A percentile compares a stretch with the other conserved stretches of the same genome.
phyloP scores from a whole-genome alignment of 2,113 vertebrate genomes.

The Gasterosteus aculeatus region DNA sequence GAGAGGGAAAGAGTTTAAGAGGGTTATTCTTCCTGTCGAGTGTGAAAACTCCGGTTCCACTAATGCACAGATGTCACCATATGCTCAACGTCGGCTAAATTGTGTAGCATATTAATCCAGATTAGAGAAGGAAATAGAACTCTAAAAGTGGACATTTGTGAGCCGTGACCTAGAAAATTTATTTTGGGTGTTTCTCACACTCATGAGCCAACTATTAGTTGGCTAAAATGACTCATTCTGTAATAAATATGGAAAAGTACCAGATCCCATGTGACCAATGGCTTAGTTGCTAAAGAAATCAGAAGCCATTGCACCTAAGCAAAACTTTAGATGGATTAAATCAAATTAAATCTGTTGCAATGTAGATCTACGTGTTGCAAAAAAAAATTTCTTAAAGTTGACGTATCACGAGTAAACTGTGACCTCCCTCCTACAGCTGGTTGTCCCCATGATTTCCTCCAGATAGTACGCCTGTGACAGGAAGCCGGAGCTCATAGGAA shows the following conservation, averaged over 20 bases:
- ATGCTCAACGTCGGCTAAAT: constrained; percentile 24
- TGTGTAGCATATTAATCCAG: constrained; percentile 39
- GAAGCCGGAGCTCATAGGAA: constrained; percentile 62
- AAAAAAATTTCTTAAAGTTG: background rate
- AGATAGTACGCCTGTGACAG: constrained; percentile 29
- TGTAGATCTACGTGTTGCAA: too few relatives aligned
- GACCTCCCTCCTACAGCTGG: constrained; percentile 2
- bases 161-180: constrained; percentile 53
- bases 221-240: constrained; percentile 31
- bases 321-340: background rate
- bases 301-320: background rate
- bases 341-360: too few relatives aligned
- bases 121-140: constrained; percentile 39
- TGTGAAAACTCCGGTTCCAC: constrained; percentile 19
- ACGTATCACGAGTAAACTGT: background rate
- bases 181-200: constrained; percentile 29
- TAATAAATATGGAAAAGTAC: constrained; percentile 23
- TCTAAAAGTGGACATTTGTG: constrained; percentile 31
- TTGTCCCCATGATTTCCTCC: background rate
- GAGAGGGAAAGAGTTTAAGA: background rate
- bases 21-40: constrained; percentile 31
- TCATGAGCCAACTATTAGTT: constrained; percentile 32
- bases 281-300: background rate
- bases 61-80: constrained; percentile 32
- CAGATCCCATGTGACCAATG: background rate